Base-by-base conservation (phyloP, 92 coral and sea anemone genomes). In the Montipora capitata region DNA sequence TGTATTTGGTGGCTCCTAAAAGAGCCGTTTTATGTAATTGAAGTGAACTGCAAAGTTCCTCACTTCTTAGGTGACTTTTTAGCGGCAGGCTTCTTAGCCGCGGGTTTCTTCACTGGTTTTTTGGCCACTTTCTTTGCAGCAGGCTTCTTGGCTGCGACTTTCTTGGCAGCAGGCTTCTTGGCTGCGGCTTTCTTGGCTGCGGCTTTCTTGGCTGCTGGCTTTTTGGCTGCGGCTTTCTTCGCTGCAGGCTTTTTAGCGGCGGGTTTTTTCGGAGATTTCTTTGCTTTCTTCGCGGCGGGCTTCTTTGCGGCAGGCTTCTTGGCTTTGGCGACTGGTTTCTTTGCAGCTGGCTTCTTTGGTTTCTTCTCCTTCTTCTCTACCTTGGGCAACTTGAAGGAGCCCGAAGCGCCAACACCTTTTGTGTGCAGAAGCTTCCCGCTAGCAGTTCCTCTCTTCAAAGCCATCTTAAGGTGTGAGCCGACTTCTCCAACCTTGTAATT, bases 401-500 rank as follows among this genome's bases (percentile, higher is more conserved):
- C 92, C 3, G 92, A 88, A 71, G 92, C 88, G 12, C 92, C 92
- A 45, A 49, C 65, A 15, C 92, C 92, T 76, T 82, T 82, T 71
- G 88, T 66, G 84, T 82, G 92, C 3, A 76, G 0, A 18, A 88
- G 52, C 51, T 40, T 52, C 43, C 84, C 88, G 5, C 10, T 67
- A 8, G 73, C 79, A 5, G 78, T 48, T 38, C 80, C 81, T 68
- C 88, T 84, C 84, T 88, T 88, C 44, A 88, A 62, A 51, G 92
- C 92, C 76, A 62, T 42, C 69, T 88, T 88, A 52, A 88, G 38
- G 72, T 88, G 88, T 8, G 92, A 13, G 38, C 81, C 78, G 1
- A 70, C 86, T 41, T 81, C 86, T 4, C 91, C 95, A 56, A 94
- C 95, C 68, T 88, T 91, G 93, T 94, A 94, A 95, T 94, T 94